Evolutionary conservation across 2,797 vertebrate genomes (phyloP), one percentile per base, ranked within the genome.

Genomic region (Gorsachius magnificus): DNA sequence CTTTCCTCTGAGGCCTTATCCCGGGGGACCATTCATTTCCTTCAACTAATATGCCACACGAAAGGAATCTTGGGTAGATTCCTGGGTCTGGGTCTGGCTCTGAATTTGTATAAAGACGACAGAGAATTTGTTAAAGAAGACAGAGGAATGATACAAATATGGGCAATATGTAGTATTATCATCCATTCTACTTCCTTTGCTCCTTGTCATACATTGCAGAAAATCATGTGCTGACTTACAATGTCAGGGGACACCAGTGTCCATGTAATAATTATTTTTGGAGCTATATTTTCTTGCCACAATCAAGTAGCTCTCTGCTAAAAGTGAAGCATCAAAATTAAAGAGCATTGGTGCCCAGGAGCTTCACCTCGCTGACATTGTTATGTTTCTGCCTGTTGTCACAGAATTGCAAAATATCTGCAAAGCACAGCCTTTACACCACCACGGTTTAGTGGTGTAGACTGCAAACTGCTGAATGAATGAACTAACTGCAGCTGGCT

Each of bases 61-160:
- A 96, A 90, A 80, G 89, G 95, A 94, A 95, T 96, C 87, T 91
- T 83, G 95, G 93, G 83, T 90, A 96, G 76, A 88, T 87, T 96
- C 94, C 91, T 89, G 84, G 71, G 81, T 86, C 93, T 93, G 41
- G 9, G 22, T 81, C 90, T 77, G 85, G 66, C 78, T 64, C 61
- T 11, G 31, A 90, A 71, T 95, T 94, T 79, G 79, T 72, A n/a
- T 79, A 90, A 93, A 86, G n/a, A 41, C 6, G 41, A 41, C 41
- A 41, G 41, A 41, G 41, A 41, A 41, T 41, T 41, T 41, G 54
- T 76, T 91, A 72, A 83, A 83, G 76, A 75, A 85, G 48, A 61
- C 64, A 68, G 69, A 85, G 61, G 48, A 83, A 46, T 36, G 26
- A 25, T 70, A 53, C 1, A 1, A 84, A 65, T 79, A 57, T 31